Percentiles rank a stretch among this genome's conserved stretches.
Conservation (phyloP, 2,888 invertebrate genomes). For the Syrista parreyssii region DNA sequence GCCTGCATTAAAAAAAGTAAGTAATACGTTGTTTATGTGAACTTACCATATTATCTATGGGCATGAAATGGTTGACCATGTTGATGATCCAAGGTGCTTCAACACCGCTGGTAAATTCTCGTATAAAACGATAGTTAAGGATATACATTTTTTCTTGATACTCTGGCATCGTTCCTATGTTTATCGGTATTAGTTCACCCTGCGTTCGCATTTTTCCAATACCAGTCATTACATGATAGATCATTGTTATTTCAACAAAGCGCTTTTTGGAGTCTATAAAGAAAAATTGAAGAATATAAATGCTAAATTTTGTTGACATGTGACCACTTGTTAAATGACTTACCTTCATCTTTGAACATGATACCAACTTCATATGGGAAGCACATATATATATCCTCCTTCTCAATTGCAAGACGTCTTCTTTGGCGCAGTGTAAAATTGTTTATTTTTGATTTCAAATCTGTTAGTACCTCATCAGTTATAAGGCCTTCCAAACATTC, state of each 20-base stretch:
- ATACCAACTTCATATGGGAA: constrained; percentile 31
- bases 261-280: constrained; percentile 44
- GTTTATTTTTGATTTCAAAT: constrained; percentile 57
- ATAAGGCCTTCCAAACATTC: constrained; percentile 64
- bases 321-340: neutral
- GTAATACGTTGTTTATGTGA: neutral
- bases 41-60: neutral
- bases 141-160: constrained; percentile 41
- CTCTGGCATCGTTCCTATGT: constrained; percentile 34
- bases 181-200: constrained; percentile 19
- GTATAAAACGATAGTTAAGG: constrained; percentile 65
- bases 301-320: neutral
- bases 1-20: neutral
- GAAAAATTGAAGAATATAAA: constrained; percentile 16
- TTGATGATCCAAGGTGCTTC: constrained; percentile 68
- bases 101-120: constrained; percentile 66
- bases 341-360: constrained; percentile 7
- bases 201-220: constrained; percentile 34
- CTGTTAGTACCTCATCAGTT: constrained; percentile 56
- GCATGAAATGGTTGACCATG: constrained; percentile 64
- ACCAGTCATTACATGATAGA: constrained; percentile 60
- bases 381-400: constrained; percentile 16
- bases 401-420: constrained; percentile 24
- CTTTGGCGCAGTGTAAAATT: constrained; percentile 16
- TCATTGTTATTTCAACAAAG: constrained; percentile 67